Evolutionary conservation across 2,797 vertebrate species (phyloP), one percentile per base, ranked within the genome.

Genomic region (Hoplostethus mediterraneus): DNA sequence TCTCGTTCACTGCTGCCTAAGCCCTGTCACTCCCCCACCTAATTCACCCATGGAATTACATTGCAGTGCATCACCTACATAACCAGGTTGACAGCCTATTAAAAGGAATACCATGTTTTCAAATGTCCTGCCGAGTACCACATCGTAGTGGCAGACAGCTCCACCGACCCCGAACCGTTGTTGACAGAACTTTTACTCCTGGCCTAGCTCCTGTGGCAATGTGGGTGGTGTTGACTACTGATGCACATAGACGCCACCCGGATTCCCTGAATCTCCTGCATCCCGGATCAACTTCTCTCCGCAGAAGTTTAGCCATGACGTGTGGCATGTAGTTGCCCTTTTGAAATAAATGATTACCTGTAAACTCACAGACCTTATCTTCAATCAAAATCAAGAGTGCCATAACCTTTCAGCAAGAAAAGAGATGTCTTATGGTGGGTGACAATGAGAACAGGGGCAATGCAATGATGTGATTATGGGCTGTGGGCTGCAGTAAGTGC

Each of bases 381-480:
- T 73, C 21, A 48, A 8, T n/a, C 58, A 45, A 73, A 75, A 48
- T 57, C 6, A 31, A 31, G 33, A 17, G 65, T 55, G 44, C 36
- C 17, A 3, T 40, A 74, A 74, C 21, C 62, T 64, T 79, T 75
- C n/a, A 51, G 56, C 31, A 61, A 42, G 30, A 16, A 63, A 71
- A 84, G 71, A 25, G 67, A 21, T 21, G 54, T 53, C 28, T 73
- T 4, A 14, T 11, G 14, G 28, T 44, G 62, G 75, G 64, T 75
- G 56, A 67, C 66, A 65, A 31, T 61, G 57, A 78, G 70, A 21
- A 21, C 31, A 58, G 14, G 31, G 75, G 75, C 76, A 71, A 79
- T 59, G 65, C 8, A 78, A 53, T 12, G 9, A 14, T 31, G 48
- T 64, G 75, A 78, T 77, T 68, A 67, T 21, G 67, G 58, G 38